These are phyloP conservation scores for Melanogrammus aeglefinus DNA, from an alignment of 2,797 vertebrate genomes.

Conservation along the genomic window DNA sequence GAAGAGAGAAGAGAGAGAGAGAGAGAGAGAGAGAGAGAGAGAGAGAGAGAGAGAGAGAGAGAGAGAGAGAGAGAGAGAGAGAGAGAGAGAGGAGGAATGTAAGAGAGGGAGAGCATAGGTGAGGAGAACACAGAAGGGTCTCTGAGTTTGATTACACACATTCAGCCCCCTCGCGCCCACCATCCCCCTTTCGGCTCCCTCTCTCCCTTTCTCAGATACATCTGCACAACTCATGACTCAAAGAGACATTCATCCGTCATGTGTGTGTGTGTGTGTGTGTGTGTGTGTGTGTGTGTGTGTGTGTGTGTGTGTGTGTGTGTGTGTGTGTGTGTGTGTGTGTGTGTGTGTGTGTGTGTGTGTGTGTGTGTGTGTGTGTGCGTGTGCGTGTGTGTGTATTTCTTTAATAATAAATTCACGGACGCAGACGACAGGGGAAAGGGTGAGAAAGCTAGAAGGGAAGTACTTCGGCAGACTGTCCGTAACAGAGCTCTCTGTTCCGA, in stretches of 20 bases:
- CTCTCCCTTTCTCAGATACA: conserved; percentile 35
- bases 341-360: conserved; percentile 7
- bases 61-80: conserved; percentile 9
- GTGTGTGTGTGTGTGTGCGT: background rate
- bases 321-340: conserved; percentile 1
- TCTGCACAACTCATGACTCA: conserved; percentile 39
- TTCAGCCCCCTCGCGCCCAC: conserved; percentile 21
- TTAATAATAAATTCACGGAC: background rate
- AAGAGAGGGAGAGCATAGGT: background rate
- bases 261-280: conserved; percentile 5
- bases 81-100: conserved; percentile 9
- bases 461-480: background rate
- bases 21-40: too few species aligned
- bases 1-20: too few species aligned
- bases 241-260: conserved; percentile 45
- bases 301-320: conserved; percentile 10
- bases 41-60: conserved; percentile 11
- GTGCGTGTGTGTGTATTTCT: conserved; percentile 11
- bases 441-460: background rate
- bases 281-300: conserved; percentile 12
- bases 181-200: conserved; percentile 17
- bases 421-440: conserved; percentile 1
- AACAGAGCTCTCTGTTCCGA: background rate
- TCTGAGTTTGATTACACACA: conserved; percentile 44
- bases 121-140: conserved; percentile 21